These are phyloP conservation scores for Drosophila yooni DNA, from an alignment of 2,888 invertebrate genomes.

Conservation along the genomic window DNA sequence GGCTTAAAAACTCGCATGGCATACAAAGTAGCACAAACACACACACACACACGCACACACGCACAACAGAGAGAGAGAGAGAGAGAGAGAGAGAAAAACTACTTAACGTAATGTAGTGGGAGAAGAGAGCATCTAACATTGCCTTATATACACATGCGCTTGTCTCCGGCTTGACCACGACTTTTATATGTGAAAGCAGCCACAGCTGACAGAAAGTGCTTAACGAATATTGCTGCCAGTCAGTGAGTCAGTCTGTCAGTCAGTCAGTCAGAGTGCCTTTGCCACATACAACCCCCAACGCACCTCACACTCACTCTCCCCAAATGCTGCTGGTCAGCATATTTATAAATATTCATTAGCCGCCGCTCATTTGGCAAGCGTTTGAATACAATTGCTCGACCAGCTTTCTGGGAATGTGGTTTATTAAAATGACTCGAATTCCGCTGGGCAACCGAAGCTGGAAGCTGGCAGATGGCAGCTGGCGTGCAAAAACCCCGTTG, in stretches of 20 bases:
- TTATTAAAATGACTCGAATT: slow-evolving; percentile 66
- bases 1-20: slow-evolving; percentile 57
- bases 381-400: slow-evolving; percentile 37
- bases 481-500: slow-evolving; percentile 15
- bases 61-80: neutral
- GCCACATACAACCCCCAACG: neutral
- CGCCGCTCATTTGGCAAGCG: slow-evolving; percentile 27
- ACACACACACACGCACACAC: slow-evolving; percentile 3
- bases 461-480: slow-evolving; percentile 19
- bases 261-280: slow-evolving; percentile 7
- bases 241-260: neutral
- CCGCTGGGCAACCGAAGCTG: slow-evolving; percentile 37
- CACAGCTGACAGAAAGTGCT: slow-evolving; percentile 47
- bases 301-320: neutral
- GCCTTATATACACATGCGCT: slow-evolving; percentile 10
- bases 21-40: slow-evolving; percentile 3
- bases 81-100: slow-evolving; percentile 8
- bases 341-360: slow-evolving; percentile 76
- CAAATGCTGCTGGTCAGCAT: slow-evolving; percentile 11
- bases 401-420: slow-evolving; percentile 37
- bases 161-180: slow-evolving; percentile 25
- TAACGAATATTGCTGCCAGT: slow-evolving; percentile 44
- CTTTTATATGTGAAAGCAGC: slow-evolving; percentile 12
- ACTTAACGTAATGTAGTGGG: slow-evolving; percentile 38
- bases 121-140: slow-evolving; percentile 12